A percentile compares a stretch with the other conserved stretches of the same genome.
These are phyloP conservation scores for Steatornis caripensis DNA, from an alignment of 2,113 vertebrate genomes.

Conservation along the genomic window DNA sequence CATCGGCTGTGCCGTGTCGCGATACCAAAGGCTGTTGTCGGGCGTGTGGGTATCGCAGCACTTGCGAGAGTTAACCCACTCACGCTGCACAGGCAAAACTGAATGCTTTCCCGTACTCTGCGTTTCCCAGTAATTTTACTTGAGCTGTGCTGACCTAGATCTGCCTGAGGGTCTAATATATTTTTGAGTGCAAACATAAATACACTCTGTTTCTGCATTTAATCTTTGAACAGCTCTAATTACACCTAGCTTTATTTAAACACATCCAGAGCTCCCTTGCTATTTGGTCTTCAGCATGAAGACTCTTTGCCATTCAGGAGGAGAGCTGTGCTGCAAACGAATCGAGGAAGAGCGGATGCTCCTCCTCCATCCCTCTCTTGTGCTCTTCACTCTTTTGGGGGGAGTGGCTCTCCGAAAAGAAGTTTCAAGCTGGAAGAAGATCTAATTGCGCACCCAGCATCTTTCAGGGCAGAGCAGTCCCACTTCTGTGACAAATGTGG, in stretches of 20 bases:
- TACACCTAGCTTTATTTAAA: constrained; percentile 32
- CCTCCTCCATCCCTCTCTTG: neutral
- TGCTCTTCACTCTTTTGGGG: neutral
- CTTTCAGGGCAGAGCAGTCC: neutral
- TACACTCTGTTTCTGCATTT: constrained; percentile 13
- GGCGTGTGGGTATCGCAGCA: neutral
- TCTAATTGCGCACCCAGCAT: neutral
- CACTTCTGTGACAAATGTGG: neutral
- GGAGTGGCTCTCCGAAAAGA: neutral
- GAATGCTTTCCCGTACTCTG: neutral
- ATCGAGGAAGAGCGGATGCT: neutral
- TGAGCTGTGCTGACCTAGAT: constrained; percentile 28
- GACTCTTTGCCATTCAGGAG: neutral
- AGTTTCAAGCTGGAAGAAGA: neutral
- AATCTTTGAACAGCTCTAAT: constrained; percentile 26
- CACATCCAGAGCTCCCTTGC: constrained; percentile 13
- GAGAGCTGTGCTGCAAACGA: neutral
- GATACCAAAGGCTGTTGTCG: rapidly evolving
- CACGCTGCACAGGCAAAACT: neutral
- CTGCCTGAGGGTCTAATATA: neutral
- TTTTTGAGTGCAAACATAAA: constrained; percentile 18
- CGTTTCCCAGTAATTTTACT: neutral
- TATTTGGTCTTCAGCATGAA: neutral
- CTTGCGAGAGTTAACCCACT: neutral
- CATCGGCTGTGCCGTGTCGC: rapidly evolving